Base-by-base conservation (phyloP, 1,140 invertebrate species). In the Lineus longissimus region DNA sequence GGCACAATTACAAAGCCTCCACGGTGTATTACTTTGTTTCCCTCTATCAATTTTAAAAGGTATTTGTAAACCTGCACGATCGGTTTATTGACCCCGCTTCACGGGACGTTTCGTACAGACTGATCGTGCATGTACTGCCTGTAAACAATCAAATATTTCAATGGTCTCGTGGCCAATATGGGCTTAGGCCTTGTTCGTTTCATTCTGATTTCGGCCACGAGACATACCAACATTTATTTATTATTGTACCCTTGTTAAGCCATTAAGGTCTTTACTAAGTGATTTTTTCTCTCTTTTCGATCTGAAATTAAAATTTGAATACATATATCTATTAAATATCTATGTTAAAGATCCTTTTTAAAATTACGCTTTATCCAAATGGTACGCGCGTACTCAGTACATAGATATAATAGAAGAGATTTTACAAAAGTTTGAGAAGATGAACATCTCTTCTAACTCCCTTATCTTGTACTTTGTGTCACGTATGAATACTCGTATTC, bases 171-270 rank as follows among this genome's bases (percentile, higher is more conserved):
- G n/a, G n/a, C n/a, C n/a, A n/a, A n/a, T n/a, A n/a, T n/a, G n/a
- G n/a, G n/a, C n/a, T n/a, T n/a, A 15, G 33, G 33, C 17, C 19
- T 36, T 57, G 22, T 23, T 19, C 55, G 11, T 47, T 17, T 22
- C 17, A 22, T 4, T 63, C 51, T 57, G 40, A 19, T 36, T 63
- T 41, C 27, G 55, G 51, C 56, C 25, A 55, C 0, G n/a, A 27
- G 15, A 43, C 29, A 17, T 51, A 63, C n/a, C n/a, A 57, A 13
- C 61, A 63, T 41, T n/a, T 57, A n/a, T 63, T 63, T 56, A 36
- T 43, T 17, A 23, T 17, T 63, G 61, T 56, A 7, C 13, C 15
- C 19, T 57, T 23, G 54, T 57, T 25, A n/a, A 22, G 0, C 51
- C 51, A 27, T 4, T 63, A 17, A 43, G 61, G 33, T 7, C 36